Evolutionary conservation across 2,797 vertebrate species (phyloP).

Genomic region (Enteromius radiatus): DNA sequence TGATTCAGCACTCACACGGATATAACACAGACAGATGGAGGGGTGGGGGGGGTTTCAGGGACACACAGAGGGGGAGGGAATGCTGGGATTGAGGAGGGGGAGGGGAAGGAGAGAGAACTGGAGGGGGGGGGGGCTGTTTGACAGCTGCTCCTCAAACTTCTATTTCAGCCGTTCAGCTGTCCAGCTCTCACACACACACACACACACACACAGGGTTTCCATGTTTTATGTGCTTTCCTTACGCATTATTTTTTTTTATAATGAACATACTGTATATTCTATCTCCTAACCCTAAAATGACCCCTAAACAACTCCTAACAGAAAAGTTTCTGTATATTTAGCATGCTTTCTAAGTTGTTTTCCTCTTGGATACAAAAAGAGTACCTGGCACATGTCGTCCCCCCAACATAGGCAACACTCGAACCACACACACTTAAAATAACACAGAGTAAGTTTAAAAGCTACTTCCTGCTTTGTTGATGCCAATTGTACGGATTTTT

Average conservation of each 20-base stretch:
- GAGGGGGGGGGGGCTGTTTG: slow-evolving; percentile 36
- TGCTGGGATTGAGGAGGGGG: slow-evolving; percentile 2
- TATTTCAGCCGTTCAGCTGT: slow-evolving; percentile 53
- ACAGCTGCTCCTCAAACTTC: slow-evolving; percentile 61
- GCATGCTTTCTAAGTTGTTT: not conserved
- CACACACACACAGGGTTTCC: not conserved
- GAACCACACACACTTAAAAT: not conserved
- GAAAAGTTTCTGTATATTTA: not conserved
- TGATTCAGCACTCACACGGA: slow-evolving; percentile 37
- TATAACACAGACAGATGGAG: slow-evolving; percentile 32
- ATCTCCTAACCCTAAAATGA: not conserved
- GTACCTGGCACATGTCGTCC: not conserved
- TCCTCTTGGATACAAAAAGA: not conserved
- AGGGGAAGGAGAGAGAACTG: slow-evolving; percentile 44
- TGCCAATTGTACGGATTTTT: too few species aligned
- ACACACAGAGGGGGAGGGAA: slow-evolving; percentile 29
- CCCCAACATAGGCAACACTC: not conserved
- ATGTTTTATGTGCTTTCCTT: not conserved
- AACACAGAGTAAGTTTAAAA: not conserved
- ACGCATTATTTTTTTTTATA: not conserved
- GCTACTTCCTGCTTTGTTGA: not conserved
- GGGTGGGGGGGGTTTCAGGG: not conserved
- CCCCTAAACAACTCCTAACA: not conserved
- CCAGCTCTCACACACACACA: slow-evolving; percentile 40
- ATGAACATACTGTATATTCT: not conserved